phyloP scores from a whole-genome alignment of 2,888 invertebrate species.

The Shargacucullia verbasci region DNA sequence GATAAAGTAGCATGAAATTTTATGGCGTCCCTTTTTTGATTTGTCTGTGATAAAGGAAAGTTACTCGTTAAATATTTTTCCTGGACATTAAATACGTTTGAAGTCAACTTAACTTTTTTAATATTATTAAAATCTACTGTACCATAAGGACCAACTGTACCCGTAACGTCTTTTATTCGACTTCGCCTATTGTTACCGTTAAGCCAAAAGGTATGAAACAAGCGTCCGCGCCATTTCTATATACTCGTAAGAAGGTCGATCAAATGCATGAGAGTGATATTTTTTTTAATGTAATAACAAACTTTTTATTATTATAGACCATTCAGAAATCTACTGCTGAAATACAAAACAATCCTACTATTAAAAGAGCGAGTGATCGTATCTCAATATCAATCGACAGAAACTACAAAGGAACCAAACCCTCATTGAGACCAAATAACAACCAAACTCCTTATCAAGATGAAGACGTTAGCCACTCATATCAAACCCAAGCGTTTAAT shows the following conservation, averaged over 20 bases:
- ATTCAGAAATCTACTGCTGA: neutral
- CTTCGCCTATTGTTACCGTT: too few relatives aligned
- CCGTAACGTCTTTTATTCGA: too few relatives aligned
- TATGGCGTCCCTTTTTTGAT: conserved; percentile 26
- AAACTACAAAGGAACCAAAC: conserved; percentile 18
- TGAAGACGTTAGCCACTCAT: conserved; percentile 48
- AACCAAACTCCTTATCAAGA: conserved; percentile 47
- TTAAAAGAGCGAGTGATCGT: neutral
- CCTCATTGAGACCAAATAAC: conserved; percentile 16
- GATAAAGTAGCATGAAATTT: conserved; percentile 50
- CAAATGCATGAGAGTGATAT: too few relatives aligned
- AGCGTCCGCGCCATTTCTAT: too few relatives aligned
- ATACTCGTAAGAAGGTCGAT: too few relatives aligned
- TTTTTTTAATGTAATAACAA: too few relatives aligned
- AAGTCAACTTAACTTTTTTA: too few relatives aligned
- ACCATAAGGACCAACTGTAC: too few relatives aligned
- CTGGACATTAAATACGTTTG: conserved; percentile 5
- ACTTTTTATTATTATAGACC: too few relatives aligned
- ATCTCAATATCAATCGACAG: conserved; percentile 8
- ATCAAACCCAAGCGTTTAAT: conserved; percentile 53
- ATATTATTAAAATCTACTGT: too few relatives aligned
- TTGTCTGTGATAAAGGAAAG: conserved; percentile 20
- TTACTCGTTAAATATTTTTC: conserved; percentile 15
- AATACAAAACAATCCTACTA: neutral
- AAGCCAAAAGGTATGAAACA: too few relatives aligned